A percentile compares a stretch with the other conserved stretches of the same genome.
phyloP scores from a whole-genome alignment of 1,140 invertebrate genomes.

The Acromyrmex heyeri region DNA sequence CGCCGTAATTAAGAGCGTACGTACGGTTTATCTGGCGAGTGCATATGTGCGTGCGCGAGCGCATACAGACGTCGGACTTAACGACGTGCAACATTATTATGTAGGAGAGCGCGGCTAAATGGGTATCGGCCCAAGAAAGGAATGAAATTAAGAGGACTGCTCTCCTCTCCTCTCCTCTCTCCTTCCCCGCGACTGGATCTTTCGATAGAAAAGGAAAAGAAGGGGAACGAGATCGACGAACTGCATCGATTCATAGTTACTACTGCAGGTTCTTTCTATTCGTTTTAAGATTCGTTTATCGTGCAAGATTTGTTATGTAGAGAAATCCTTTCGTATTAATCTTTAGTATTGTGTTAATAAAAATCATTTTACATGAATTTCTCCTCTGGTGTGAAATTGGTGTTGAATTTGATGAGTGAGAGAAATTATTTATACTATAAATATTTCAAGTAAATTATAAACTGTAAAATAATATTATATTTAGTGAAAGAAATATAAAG shows the following conservation, averaged over 20 bases:
- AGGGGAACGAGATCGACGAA: background rate
- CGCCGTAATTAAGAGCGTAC: conserved; percentile 66
- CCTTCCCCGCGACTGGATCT: conserved; percentile 26
- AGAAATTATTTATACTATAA: background rate
- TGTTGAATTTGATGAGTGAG: background rate
- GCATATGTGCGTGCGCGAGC: conserved; percentile 16
- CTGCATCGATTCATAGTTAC: background rate
- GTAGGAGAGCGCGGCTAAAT: conserved; percentile 60
- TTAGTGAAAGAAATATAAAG: background rate
- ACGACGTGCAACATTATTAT: conserved; percentile 74
- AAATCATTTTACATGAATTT: background rate
- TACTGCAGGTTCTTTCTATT: background rate
- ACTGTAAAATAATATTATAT: background rate
- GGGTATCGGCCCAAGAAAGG: conserved; percentile 35
- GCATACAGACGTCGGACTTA: conserved; percentile 56
- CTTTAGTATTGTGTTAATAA: background rate
- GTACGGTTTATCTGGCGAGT: conserved; percentile 42
- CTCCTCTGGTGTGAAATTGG: background rate
- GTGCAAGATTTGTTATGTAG: background rate
- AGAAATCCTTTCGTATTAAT: background rate
- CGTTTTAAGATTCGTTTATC: background rate
- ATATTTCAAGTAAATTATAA: background rate
- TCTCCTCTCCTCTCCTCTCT: background rate
- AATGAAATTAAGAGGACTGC: conserved; percentile 60
- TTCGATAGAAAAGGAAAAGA: conserved; percentile 1